These are phyloP conservation scores for Empis livida DNA, from an alignment of 2,888 invertebrate genomes.

Conservation along the genomic window DNA sequence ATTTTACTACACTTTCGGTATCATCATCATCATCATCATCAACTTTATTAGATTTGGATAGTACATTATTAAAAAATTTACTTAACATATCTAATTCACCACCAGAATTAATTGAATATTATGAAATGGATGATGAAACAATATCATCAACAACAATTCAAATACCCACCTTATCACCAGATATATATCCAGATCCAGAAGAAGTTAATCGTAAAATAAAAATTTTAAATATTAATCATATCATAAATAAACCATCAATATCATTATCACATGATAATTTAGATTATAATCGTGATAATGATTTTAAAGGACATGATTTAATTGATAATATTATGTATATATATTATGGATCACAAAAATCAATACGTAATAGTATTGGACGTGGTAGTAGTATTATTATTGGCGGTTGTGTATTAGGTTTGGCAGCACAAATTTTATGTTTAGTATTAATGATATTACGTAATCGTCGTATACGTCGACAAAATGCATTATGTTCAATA, in stretches of 20 bases:
- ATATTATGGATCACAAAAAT: constrained; percentile 47
- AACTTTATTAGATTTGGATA: constrained; percentile 4
- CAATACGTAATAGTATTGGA: constrained; percentile 39
- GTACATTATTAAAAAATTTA: constrained; percentile 10
- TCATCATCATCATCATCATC: neutral
- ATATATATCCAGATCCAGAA: constrained; percentile 17
- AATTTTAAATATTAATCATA: constrained; percentile 6
- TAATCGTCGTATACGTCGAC: constrained; percentile 14
- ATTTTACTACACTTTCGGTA: neutral
- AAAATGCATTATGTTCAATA: constrained; percentile 36
- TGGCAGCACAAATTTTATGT: constrained; percentile 39
- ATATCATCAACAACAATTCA: constrained; percentile 1
- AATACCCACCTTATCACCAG: constrained; percentile 1
- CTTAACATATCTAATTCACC: constrained; percentile 11
- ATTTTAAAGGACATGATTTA: constrained; percentile 53
- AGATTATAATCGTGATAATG: constrained; percentile 19
- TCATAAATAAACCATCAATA: neutral
- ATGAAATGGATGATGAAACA: constrained; percentile 10
- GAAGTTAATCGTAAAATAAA: constrained; percentile 12
- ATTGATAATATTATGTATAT: constrained; percentile 62
- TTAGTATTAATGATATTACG: constrained; percentile 27
- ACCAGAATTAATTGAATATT: constrained; percentile 14
- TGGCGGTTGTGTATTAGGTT: constrained; percentile 38
- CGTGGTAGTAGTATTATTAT: constrained; percentile 38
- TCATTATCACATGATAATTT: neutral